Percentiles rank a stretch among this genome's conserved stretches.
Conservation (phyloP, 1,140 invertebrate genomes). For the Neodiprion pinetum region DNA sequence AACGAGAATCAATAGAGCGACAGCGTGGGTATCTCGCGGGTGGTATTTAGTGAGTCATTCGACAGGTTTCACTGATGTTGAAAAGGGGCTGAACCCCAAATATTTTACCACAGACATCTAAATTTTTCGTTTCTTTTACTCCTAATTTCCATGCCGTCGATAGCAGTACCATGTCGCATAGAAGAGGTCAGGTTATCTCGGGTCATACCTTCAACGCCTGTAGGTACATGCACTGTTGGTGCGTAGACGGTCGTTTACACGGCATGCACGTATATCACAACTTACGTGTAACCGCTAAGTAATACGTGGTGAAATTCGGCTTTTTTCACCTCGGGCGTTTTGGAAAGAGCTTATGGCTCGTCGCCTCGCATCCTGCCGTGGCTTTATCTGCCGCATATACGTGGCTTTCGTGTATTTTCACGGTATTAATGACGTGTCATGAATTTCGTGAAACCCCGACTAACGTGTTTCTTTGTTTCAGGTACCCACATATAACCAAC, state of each 20-base stretch:
- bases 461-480: constrained; percentile 45
- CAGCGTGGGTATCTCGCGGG: constrained; percentile 42
- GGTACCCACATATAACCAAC: constrained; percentile 61
- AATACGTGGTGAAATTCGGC: background rate
- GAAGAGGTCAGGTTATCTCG: background rate
- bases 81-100: background rate
- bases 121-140: no score
- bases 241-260: background rate
- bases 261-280: no score
- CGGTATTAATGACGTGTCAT: constrained; percentile 8
- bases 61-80: background rate
- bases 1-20: constrained; percentile 43
- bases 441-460: constrained; percentile 11
- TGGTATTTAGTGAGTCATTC: background rate
- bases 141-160: background rate
- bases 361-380: constrained; percentile 10
- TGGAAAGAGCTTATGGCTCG: constrained; percentile 24
- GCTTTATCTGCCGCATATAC: background rate
- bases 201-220: background rate
- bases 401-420: constrained; percentile 20
- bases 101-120: no score
- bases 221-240: background rate
- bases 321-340: constrained; percentile 22
- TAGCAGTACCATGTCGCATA: constrained; percentile 3
- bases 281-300: background rate